A percentile compares a stretch with the other conserved stretches of the same genome.
Conservation (phyloP, 2,797 vertebrate species). For the Vultur gryphus region DNA sequence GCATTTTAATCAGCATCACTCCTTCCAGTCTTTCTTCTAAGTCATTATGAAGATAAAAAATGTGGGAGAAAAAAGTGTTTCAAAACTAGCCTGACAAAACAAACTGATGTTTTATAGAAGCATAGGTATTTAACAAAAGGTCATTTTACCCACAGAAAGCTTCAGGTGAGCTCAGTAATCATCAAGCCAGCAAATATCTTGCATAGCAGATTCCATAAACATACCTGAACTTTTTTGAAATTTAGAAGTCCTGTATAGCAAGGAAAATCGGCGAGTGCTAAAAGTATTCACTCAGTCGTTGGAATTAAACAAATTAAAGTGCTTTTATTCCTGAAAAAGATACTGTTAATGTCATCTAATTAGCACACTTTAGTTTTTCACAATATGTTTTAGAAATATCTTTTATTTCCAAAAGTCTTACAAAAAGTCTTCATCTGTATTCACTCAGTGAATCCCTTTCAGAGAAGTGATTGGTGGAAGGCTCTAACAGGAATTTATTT, state of each 20-base stretch:
- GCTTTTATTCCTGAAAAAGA: constrained; percentile 27
- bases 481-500: constrained; percentile 72
- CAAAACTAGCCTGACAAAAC: not conserved
- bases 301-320: constrained; percentile 14
- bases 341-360: constrained; percentile 44
- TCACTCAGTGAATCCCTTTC: constrained; percentile 64
- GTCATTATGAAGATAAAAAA: constrained; percentile 24
- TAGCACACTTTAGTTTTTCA: constrained; percentile 54
- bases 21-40: constrained; percentile 2
- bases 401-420: constrained; percentile 56
- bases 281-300: constrained; percentile 31
- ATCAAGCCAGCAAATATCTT: constrained; percentile 45
- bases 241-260: not conserved
- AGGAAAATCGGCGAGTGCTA: not conserved
- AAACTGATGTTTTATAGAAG: not conserved
- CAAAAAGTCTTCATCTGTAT: constrained; percentile 70
- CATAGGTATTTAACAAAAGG: not conserved
- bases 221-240: constrained; percentile 59
- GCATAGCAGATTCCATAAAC: constrained; percentile 24
- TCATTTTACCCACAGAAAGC: constrained; percentile 29
- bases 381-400: constrained; percentile 20
- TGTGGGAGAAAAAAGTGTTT: not conserved
- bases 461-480: constrained; percentile 68
- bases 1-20: constrained; percentile 1
- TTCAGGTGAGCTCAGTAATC: constrained; percentile 52